A percentile compares a stretch with the other conserved stretches of the same genome.
Evolutionary conservation across 1,140 invertebrate genomes (phyloP).

Genomic region (Lucilia cuprina): DNA sequence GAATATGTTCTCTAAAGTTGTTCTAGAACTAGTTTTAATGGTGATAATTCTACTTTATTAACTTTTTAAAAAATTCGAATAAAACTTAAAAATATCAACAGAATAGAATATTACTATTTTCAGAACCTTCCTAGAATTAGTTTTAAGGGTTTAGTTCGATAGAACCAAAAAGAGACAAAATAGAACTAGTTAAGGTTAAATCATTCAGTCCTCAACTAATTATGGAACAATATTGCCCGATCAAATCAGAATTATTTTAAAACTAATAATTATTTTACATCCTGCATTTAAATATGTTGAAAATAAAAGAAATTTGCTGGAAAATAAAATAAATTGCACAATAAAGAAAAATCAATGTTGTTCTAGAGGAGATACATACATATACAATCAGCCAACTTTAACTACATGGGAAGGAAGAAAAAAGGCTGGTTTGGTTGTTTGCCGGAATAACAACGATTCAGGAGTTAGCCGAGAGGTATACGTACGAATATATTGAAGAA

Average conservation of each 20-base stretch:
- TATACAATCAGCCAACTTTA: not conserved
- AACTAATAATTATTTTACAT: not conserved
- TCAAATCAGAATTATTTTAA: not conserved
- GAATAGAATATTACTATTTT: too few relatives aligned
- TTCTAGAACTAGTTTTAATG: too few relatives aligned
- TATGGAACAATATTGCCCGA: too few relatives aligned
- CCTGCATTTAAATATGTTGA: not conserved
- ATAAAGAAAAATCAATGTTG: slow-evolving; percentile 37
- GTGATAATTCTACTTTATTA: too few relatives aligned
- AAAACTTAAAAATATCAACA: too few relatives aligned
- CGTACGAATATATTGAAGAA: not conserved
- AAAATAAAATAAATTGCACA: slow-evolving; percentile 39
- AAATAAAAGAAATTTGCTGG: slow-evolving; percentile 36
- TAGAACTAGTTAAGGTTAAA: too few relatives aligned
- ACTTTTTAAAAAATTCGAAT: too few relatives aligned
- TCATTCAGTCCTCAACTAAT: too few relatives aligned
- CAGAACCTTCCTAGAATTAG: too few relatives aligned
- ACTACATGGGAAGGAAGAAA: not conserved
- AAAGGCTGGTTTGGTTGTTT: not conserved
- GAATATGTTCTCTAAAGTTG: too few relatives aligned
- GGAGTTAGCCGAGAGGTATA: slow-evolving; percentile 2
- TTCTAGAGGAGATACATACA: slow-evolving; percentile 2
- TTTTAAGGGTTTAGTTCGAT: too few relatives aligned
- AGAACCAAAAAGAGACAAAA: too few relatives aligned
- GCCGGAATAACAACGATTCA: not conserved